Base-by-base conservation (phyloP, 2,888 invertebrate species). In the Caenorhabditis drosophilae region DNA sequence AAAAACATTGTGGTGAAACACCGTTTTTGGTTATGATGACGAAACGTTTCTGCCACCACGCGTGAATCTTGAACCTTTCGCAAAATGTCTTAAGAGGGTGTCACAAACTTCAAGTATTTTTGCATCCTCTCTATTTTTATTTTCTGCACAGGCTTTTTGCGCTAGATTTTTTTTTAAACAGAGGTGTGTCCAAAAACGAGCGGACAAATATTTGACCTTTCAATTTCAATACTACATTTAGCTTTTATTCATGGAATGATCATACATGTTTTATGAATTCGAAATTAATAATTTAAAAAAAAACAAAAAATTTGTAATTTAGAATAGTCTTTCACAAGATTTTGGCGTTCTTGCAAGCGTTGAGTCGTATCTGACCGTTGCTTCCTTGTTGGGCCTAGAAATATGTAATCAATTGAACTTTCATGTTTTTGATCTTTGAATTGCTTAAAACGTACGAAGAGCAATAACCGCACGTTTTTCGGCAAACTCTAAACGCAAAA, bases 391-490 rank as follows among this genome's bases (percentile, higher is more conserved):
- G 16, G 52, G 52, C 23, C 74, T 74, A 52, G 54, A 72, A 61
- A 27, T 18, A 40, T n/a, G 12, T 18, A 25, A n/a, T n/a, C n/a
- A n/a, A n/a, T n/a, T n/a, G n/a, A n/a, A n/a, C n/a, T n/a, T n/a
- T n/a, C n/a, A n/a, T n/a, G n/a, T n/a, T n/a, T n/a, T n/a, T n/a
- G n/a, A n/a, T n/a, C n/a, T n/a, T n/a, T n/a, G n/a, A n/a, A n/a
- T n/a, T n/a, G n/a, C n/a, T n/a, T n/a, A n/a, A 16, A 52, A 50
- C 61, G 23, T 38, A 61, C 69, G 54, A 35, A n/a, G 68, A 58
- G 40, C 78, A 78, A 48, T 71, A 78, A 45, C 78, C 78, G 44
- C 78, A 78, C 2, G 74, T 75, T 49, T 75, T 77, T 51, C 75
- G 46, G 49, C 78, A 78, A 16, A 78, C 74, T 41, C 76, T 42